Base-by-base conservation (phyloP, 2,113 vertebrate genomes). In the Oncorhynchus gorbuscha region DNA sequence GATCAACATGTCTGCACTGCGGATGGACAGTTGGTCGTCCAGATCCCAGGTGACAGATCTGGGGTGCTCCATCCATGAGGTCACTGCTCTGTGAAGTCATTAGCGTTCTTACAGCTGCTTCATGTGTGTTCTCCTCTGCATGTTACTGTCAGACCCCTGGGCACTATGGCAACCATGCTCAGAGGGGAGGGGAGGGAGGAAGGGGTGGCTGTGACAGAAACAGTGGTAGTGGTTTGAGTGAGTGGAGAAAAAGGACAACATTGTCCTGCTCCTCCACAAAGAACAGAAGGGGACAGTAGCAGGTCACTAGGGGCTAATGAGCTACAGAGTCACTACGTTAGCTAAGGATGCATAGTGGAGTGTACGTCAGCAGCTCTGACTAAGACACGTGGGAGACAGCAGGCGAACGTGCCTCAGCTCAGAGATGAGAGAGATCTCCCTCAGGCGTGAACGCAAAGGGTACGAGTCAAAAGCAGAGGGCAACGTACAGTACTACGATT, bases 31-130 rank as follows among this genome's bases (percentile, higher is more conserved):
- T 62, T 45, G 68, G 20, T 71, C 72, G 3, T 24, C 45, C 49
- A 70, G 35, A 71, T 26, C 66, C 73, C 73, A 58, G 35, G 64
- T 74, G 81, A 72, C 66, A 75, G 14, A 35, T n/a, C 32, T 45
- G 67, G 16, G 30, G 67, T 8, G 67, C 68, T 77, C 20, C 9
- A 11, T 11, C 39, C 58, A 61, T 61, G 12, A 76, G 78, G 69
- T 79, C 74, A 73, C 14, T 14, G 22, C 16, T 83, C 22, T 35
- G 55, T 69, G 66, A 11, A 14, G 13, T 7, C 66, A 69, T 28
- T 1, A n/a, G 28, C 16, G 59, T 22, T 45, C 39, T 45, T 45
- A 45, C 9, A 2, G 39, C 39, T 45, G 0, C 39, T 45, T 45
- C 9, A 1, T 45, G 39, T 71, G 65, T 59, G 20, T 35, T 30